These are phyloP conservation scores for Notiomystis cincta DNA, from an alignment of 2,113 vertebrate species.

Conservation along the genomic window DNA sequence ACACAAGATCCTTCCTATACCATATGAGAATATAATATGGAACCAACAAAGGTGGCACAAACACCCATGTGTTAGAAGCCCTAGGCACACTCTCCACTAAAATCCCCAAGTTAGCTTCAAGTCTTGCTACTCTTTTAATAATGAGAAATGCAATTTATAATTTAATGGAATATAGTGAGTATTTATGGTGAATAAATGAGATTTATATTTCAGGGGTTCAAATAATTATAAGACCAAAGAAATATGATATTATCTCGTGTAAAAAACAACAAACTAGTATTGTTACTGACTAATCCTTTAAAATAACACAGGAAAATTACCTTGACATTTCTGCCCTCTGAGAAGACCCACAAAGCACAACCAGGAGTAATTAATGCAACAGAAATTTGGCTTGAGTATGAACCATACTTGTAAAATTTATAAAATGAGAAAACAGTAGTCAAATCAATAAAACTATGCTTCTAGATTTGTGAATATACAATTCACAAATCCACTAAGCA, in stretches of 20 bases:
- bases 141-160: neutral
- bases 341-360: neutral
- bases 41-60: neutral
- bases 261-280: neutral
- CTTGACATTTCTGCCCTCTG: neutral
- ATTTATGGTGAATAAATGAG: neutral
- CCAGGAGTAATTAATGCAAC: neutral
- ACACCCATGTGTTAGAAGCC: neutral
- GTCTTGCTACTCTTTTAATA: neutral
- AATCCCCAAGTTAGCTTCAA: neutral
- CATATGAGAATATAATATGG: neutral
- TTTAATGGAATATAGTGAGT: neutral
- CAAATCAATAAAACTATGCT: neutral
- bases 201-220: neutral
- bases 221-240: neutral
- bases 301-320: neutral
- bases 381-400: neutral
- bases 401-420: neutral
- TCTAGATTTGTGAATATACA: neutral
- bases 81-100: neutral
- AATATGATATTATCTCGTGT: neutral
- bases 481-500: neutral
- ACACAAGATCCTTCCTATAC: neutral
- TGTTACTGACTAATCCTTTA: neutral
- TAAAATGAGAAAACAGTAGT: neutral